Evolutionary conservation across 2,888 invertebrate species (phyloP), one percentile per base, ranked within the genome.

Genomic region (Callosobruchus maculatus): DNA sequence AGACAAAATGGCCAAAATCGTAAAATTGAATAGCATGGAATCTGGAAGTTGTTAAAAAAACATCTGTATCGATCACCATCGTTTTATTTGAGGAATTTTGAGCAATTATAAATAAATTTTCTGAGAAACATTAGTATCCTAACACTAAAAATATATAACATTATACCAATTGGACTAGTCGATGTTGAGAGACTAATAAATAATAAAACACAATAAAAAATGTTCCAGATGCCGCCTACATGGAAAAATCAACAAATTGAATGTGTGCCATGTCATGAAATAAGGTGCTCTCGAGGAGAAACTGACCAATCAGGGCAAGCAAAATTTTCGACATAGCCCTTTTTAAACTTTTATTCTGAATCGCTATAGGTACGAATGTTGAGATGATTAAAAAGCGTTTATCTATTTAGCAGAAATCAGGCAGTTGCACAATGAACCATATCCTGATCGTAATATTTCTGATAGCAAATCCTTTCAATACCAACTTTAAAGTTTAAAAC

Each of bases 81-180:
- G 75, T 71, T 75, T 75, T 72, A 75, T 75, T 77, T 49, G 13
- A 49, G 75, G 68, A 72, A 76, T 78, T 78, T 78, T 80, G 80
- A 80, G 80, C 80, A 78, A 79, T 79, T 49, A 49, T 49, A 49
- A 49, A 49, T 18, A 49, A 49, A 13, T 49, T 49, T 3, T 49
- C 49, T 49, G 13, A 49, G 49, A 49, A 49, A 49, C 49, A 49
- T 49, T 49, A 49, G 49, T 49, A 49, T 7, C 49, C 18, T 49
- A 49, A 49, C 4, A 49, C 49, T 49, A 49, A 49, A 49, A 49
- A 49, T 49, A 49, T 18, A 49, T 49, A 49, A 49, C 49, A 49
- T 13, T 49, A 49, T 49, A 49, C 49, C 49, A 49, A 49, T 49
- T 49, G 49, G 49, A 49, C 49, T 49, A 49, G 49, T 49, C 49